Percentiles rank a stretch among this genome's conserved stretches.
phyloP scores from a whole-genome alignment of 2,888 invertebrate genomes.

The Plagodis pulveraria region DNA sequence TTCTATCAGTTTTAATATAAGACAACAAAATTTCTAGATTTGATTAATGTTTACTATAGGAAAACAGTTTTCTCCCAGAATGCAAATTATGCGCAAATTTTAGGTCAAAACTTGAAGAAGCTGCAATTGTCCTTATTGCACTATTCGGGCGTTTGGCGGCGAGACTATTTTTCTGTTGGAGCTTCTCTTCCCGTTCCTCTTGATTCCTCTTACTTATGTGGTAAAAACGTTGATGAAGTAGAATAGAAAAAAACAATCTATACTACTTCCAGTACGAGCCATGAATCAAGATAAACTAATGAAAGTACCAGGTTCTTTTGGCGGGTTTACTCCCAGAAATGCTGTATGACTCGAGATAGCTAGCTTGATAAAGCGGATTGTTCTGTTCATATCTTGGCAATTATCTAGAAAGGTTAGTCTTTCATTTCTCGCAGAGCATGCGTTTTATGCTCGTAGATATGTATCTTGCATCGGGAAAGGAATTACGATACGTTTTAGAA shows the following conservation, averaged over 20 bases:
- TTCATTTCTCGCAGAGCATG: slow-evolving; percentile 32
- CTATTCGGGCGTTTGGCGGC: no score
- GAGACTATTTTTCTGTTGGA: no score
- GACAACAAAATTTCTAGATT: no score
- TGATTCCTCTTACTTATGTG: no score
- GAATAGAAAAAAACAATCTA: neutral
- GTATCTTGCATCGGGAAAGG: slow-evolving; percentile 36
- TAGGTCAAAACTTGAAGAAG: no score
- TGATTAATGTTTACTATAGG: no score
- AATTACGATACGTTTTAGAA: slow-evolving; percentile 26
- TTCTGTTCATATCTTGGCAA: slow-evolving; percentile 50
- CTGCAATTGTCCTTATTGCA: no score
- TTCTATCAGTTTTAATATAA: no score
- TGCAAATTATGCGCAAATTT: no score
- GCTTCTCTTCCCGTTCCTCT: no score
- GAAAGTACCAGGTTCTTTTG: slow-evolving; percentile 26
- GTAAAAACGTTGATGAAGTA: neutral
- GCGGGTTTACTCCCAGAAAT: slow-evolving; percentile 34
- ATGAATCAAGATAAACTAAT: slow-evolving; percentile 26
- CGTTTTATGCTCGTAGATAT: slow-evolving; percentile 41
- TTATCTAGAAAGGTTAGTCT: slow-evolving; percentile 53
- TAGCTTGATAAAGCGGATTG: slow-evolving; percentile 48
- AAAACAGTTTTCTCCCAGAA: no score
- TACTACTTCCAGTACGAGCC: slow-evolving; percentile 10
- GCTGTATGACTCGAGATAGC: slow-evolving; percentile 47